Base-by-base conservation (phyloP, 2,888 invertebrate species). In the Myathropa florea region DNA sequence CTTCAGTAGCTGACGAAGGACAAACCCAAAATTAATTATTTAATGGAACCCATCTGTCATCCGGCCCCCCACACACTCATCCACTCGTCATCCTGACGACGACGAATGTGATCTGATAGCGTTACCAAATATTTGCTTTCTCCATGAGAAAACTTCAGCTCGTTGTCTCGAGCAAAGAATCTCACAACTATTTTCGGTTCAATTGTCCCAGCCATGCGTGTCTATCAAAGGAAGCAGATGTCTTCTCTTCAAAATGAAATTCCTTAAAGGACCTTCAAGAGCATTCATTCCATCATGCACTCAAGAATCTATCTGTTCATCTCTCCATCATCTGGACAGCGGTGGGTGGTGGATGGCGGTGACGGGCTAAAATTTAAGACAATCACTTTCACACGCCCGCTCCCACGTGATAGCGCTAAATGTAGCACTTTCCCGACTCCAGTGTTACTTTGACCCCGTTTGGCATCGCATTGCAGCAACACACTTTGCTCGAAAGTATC, bases 381-480 rank as follows among this genome's bases (percentile, higher is more conserved):
- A 53, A 39, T 39, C 39, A 46, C 18, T 46, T 46, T 46, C 46
- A 46, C 46, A 46, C 46, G 46, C 6, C 46, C 24, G 23, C 33
- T n/a, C 39, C 39, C 33, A 81, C 53, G 65, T 28, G 28, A 24
- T 63, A 26, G 12, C 33, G 12, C 33, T 46, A 18, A 46, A 21
- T 28, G 14, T 57, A 64, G 57, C 67, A 78, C 78, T 83, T 63
- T 24, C 46, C 61, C 18, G 23, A 57, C 24, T 46, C 46, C 30
- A n/a, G 64, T 14, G 26, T 65, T 83, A 78, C 36, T 80, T 79
- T 79, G 53, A 36, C 71, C 60, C 21, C 21, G 64, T 61, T 75
- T 36, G 73, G 61, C 28, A 83, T 75, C 80, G 75, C 79, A 84
- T 28, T 84, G 79, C 83, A 84, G 65, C 68, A 73, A 59, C 28